phyloP scores from a whole-genome alignment of 64 coral and sea anemone genomes.

The Trachythela sp. region DNA sequence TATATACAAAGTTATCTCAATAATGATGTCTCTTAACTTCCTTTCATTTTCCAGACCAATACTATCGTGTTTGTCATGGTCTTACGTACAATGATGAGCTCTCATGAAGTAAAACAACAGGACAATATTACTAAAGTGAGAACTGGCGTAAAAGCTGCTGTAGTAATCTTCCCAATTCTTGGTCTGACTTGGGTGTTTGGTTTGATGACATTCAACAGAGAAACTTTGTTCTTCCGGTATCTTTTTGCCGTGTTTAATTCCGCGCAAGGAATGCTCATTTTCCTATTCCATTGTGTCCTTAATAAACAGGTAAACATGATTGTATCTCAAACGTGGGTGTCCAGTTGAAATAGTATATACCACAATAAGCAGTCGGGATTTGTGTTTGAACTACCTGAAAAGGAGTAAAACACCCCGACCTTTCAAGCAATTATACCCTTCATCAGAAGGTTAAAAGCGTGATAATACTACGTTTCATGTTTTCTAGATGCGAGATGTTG shows the following conservation, averaged over 20 bases:
- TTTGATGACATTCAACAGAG: constrained; percentile 25
- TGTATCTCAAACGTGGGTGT: not conserved
- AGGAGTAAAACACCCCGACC: too few species aligned
- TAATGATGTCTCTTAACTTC: not conserved
- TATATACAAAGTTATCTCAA: not conserved
- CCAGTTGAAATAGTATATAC: too few species aligned
- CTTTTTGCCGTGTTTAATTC: constrained; percentile 19
- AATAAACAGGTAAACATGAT: not conserved
- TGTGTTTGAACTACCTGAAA: too few species aligned
- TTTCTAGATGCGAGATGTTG: constrained; percentile 10
- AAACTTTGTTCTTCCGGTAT: not conserved
- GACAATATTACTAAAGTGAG: not conserved
- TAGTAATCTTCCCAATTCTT: constrained; percentile 20
- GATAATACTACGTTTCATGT: not conserved
- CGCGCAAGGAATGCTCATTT: constrained; percentile 14
- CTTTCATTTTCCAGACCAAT: not conserved
- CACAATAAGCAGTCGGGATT: too few species aligned
- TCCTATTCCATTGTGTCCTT: constrained; percentile 6
- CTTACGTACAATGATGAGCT: not conserved
- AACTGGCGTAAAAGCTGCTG: not conserved
- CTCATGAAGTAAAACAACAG: not conserved
- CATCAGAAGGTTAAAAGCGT: too few species aligned
- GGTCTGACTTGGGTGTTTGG: constrained; percentile 22
- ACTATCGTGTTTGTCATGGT: constrained; percentile 12
- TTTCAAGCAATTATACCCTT: too few species aligned